Evolutionary conservation across 2,888 invertebrate genomes (phyloP).

Genomic region (Anorthoa munda): DNA sequence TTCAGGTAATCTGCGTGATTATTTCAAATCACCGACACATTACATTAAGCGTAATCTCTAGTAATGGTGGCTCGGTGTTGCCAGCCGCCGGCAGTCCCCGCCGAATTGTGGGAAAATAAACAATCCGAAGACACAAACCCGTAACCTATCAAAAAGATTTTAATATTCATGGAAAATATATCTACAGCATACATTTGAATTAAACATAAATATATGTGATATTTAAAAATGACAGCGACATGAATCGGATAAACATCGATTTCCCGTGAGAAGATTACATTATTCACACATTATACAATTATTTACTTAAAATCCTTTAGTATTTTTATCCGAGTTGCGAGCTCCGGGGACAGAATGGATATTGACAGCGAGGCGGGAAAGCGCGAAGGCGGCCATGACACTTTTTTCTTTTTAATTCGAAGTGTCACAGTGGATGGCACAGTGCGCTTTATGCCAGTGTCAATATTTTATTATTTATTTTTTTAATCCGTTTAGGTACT

Average conservation of each 20-base stretch:
- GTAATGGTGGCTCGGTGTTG: constrained; percentile 84
- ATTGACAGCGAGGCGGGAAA: constrained; percentile 83
- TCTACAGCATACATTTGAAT: constrained; percentile 55
- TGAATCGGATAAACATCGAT: constrained; percentile 59
- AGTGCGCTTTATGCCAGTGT: constrained; percentile 75
- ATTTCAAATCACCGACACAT: constrained; percentile 89
- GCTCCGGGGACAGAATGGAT: constrained; percentile 73
- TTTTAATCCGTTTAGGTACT: constrained; percentile 53
- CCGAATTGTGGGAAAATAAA: constrained; percentile 76
- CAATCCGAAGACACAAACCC: constrained; percentile 44
- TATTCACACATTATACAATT: constrained; percentile 72
- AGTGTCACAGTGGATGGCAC: constrained; percentile 73
- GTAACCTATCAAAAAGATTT: constrained; percentile 57
- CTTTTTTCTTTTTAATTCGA: constrained; percentile 80
- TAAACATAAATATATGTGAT: constrained; percentile 59
- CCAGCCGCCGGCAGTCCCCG: constrained; percentile 74
- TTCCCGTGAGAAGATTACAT: constrained; percentile 69
- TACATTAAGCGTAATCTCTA: constrained; percentile 89
- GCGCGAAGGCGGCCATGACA: constrained; percentile 78
- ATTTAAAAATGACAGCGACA: constrained; percentile 65
- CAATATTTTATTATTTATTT: constrained; percentile 63
- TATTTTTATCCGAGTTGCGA: constrained; percentile 75
- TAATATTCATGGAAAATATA: constrained; percentile 64
- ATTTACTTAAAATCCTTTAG: constrained; percentile 72
- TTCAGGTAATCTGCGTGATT: constrained; percentile 87